These are phyloP conservation scores for Oxystoma pomonae DNA, from an alignment of 2,888 invertebrate species.

Conservation along the genomic window DNA sequence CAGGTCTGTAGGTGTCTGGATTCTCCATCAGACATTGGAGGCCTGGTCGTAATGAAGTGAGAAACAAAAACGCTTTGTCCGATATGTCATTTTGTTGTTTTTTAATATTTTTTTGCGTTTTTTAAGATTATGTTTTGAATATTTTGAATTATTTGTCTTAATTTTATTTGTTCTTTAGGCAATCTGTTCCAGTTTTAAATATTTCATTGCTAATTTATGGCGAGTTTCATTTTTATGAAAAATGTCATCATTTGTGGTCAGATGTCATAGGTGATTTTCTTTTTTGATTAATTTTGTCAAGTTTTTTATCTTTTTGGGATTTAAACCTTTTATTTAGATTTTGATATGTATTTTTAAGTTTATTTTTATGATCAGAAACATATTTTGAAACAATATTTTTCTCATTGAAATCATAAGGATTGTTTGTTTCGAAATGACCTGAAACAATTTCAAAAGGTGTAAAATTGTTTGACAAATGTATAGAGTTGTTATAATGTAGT, in stretches of 20 bases:
- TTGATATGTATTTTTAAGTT: background rate
- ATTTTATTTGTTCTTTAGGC: background rate
- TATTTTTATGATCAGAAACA: background rate
- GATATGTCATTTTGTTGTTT: too few relatives aligned
- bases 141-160: background rate
- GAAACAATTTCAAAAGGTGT: background rate
- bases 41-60: too few relatives aligned
- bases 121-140: background rate
- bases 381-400: background rate
- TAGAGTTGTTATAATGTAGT: background rate
- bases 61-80: too few relatives aligned
- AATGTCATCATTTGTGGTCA: background rate
- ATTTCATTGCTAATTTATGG: background rate
- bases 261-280: background rate
- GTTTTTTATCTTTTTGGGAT: background rate
- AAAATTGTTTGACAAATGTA: background rate
- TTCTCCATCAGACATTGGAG: too few relatives aligned
- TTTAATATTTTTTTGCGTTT: background rate
- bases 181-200: background rate
- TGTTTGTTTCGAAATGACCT: background rate
- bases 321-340: background rate
- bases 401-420: background rate
- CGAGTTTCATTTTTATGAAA: background rate
- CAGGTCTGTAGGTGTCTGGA: too few relatives aligned
- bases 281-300: background rate